Evolutionary conservation across 2,797 vertebrate genomes (phyloP).

Genomic region (Carapus acus): DNA sequence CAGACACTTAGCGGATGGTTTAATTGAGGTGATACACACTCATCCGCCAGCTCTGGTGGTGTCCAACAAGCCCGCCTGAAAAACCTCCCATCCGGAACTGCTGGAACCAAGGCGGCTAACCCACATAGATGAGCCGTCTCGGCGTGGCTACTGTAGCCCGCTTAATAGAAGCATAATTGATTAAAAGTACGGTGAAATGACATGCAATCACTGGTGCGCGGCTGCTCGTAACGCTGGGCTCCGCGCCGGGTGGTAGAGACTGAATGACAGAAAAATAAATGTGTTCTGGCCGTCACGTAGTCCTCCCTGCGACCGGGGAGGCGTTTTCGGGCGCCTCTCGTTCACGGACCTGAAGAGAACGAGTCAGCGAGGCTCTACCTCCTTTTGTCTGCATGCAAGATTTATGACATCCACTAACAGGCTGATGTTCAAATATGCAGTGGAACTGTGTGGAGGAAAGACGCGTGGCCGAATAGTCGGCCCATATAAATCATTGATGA

Average conservation of each 20-base stretch:
- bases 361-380: not conserved
- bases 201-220: slow-evolving; percentile 39
- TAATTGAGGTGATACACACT: slow-evolving; percentile 78
- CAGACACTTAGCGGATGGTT: slow-evolving; percentile 73
- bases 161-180: slow-evolving; percentile 65
- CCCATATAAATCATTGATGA: slow-evolving; percentile 30
- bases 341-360: not conserved
- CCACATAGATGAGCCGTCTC: slow-evolving; percentile 50
- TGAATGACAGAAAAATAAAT: slow-evolving; percentile 3
- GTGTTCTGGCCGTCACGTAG: not conserved
- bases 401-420: slow-evolving; percentile 27
- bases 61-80: slow-evolving; percentile 70
- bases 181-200: slow-evolving; percentile 53
- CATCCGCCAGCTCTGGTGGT: slow-evolving; percentile 61
- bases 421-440: slow-evolving; percentile 20
- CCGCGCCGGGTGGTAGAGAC: slow-evolving; percentile 14
- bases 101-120: slow-evolving; percentile 48
- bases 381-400: slow-evolving; percentile 21
- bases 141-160: slow-evolving; percentile 40
- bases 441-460: slow-evolving; percentile 24
- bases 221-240: slow-evolving; percentile 6
- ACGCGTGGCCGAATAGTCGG: slow-evolving; percentile 21
- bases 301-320: slow-evolving; percentile 8
- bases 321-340: not conserved
- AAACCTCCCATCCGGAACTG: slow-evolving; percentile 75